Conservation (phyloP, 2,113 vertebrate species). For the Parotia lawesii region DNA sequence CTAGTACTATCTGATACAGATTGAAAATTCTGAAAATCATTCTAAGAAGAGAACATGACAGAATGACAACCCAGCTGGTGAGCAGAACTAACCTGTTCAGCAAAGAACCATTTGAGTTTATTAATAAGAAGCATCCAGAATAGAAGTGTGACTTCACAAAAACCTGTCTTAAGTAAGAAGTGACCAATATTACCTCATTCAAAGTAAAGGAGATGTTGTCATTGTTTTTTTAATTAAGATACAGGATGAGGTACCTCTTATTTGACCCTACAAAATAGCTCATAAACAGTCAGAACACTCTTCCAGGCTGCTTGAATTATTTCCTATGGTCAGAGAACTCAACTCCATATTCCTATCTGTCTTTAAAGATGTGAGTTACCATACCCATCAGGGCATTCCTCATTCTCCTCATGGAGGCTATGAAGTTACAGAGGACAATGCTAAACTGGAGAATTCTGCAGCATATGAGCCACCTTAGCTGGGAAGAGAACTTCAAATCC, state of each 20-base stretch:
- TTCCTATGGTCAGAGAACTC: not conserved
- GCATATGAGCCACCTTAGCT: not conserved
- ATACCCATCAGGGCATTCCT: not conserved
- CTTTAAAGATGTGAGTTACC: not conserved
- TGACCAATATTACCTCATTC: not conserved
- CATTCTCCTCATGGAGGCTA: not conserved
- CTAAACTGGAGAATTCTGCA: not conserved
- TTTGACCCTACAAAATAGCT: not conserved
- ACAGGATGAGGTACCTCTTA: not conserved
- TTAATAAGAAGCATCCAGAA: not conserved
- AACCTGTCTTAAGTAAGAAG: not conserved
- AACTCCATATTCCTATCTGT: rapidly evolving
- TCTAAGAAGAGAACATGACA: not conserved
- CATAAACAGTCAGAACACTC: not conserved
- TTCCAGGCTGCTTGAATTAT: not conserved
- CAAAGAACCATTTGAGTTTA: not conserved
- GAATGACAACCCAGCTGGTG: not conserved
- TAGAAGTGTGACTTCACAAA: not conserved
- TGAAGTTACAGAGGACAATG: not conserved
- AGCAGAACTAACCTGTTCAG: not conserved
- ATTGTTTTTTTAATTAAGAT: not conserved
- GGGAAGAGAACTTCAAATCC: not conserved
- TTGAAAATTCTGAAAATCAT: not conserved
- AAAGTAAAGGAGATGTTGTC: not conserved
- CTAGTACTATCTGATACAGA: not conserved